Percentiles rank a stretch among this genome's conserved stretches.
Evolutionary conservation across 2,113 vertebrate species (phyloP).

Genomic region (Erythrocercus mccallii): DNA sequence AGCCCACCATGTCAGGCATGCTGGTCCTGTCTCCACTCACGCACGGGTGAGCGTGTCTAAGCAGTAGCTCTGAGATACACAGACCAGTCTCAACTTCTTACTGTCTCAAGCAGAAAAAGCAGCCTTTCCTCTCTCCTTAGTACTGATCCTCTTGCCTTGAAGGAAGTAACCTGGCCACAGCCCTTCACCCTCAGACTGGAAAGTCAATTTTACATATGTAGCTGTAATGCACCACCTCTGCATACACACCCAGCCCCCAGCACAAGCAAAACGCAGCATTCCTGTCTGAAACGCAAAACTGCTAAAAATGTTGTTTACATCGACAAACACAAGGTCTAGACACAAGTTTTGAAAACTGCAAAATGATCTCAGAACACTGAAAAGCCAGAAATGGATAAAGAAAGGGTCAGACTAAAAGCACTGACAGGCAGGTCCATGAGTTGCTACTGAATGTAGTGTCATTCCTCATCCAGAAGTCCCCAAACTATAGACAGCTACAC

Average conservation of each 20-base stretch:
- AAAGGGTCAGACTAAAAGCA: neutral
- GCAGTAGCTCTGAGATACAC: neutral
- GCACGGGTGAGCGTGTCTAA: neutral
- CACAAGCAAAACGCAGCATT: neutral
- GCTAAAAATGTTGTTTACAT: neutral
- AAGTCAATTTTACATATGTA: neutral
- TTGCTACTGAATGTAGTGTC: neutral
- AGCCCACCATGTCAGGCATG: neutral
- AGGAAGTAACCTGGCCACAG: neutral
- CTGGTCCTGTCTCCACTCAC: neutral
- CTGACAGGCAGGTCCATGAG: neutral
- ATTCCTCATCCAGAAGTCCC: neutral
- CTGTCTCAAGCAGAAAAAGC: neutral
- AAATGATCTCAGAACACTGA: neutral
- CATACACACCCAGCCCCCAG: neutral
- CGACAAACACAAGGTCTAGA: neutral
- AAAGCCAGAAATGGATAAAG: neutral
- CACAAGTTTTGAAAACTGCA: neutral
- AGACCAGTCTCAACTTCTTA: neutral
- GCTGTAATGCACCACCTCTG: neutral
- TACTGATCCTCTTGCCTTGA: neutral
- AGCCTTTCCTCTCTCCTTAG: neutral
- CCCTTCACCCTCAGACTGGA: neutral
- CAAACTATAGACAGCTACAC: neutral
- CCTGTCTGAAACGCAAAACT: neutral